Percentiles rank a stretch among this genome's conserved stretches.
These are phyloP conservation scores for Lophotriccus pileatus DNA, from an alignment of 2,797 vertebrate genomes.

Conservation along the genomic window DNA sequence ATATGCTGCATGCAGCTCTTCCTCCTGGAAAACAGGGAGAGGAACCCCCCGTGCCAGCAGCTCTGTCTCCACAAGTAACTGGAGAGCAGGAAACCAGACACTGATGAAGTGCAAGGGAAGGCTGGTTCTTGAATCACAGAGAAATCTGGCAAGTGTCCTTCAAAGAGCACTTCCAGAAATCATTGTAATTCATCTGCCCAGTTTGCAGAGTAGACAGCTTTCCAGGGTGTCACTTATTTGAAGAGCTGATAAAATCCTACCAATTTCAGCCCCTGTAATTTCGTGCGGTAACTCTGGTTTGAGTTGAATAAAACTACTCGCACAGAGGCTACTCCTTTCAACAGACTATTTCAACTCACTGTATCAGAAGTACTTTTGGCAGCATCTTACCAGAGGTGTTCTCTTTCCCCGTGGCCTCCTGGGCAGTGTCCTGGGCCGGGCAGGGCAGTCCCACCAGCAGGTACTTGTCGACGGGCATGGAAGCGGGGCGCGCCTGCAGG, in stretches of 20 bases:
- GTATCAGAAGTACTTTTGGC: not conserved
- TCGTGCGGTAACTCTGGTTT: not conserved
- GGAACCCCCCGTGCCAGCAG: not conserved
- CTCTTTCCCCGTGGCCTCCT: slow-evolving; percentile 72
- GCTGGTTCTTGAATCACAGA: not conserved
- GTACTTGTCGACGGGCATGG: slow-evolving; percentile 91
- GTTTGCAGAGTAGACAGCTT: not conserved
- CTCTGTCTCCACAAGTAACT: not conserved
- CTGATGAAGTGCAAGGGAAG: not conserved
- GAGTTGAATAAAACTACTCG: not conserved
- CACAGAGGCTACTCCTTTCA: not conserved
- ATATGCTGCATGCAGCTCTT: not conserved
- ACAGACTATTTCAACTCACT: not conserved
- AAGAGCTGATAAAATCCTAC: not conserved
- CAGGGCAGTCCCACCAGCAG: slow-evolving; percentile 83
- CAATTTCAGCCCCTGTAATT: not conserved
- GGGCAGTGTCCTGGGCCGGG: slow-evolving; percentile 73
- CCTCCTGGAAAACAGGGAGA: not conserved
- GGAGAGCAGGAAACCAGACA: not conserved
- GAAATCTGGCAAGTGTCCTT: not conserved
- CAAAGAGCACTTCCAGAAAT: not conserved
- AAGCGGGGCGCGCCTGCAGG: slow-evolving; percentile 83
- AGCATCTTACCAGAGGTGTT: slow-evolving; percentile 80
- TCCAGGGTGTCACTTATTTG: not conserved
- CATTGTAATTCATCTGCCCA: not conserved